phyloP scores from a whole-genome alignment of 2,888 invertebrate genomes.

The Pogonocherus hispidulus region DNA sequence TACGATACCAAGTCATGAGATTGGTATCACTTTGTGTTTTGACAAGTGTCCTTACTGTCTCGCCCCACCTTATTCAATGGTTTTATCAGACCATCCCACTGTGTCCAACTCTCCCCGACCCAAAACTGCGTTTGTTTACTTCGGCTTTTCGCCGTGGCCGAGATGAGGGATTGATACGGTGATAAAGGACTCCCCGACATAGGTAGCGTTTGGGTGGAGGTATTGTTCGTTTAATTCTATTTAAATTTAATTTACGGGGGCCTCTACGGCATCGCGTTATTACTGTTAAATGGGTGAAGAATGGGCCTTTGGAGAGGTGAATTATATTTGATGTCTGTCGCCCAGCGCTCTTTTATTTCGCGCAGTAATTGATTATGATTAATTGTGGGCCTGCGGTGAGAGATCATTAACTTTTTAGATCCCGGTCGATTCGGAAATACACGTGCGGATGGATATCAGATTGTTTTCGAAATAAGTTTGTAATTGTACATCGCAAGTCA shows the following conservation, averaged over 20 bases:
- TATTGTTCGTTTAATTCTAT: not conserved
- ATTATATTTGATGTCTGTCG: not conserved
- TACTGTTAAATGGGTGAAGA: not conserved
- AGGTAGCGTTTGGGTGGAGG: not conserved
- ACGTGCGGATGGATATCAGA: no score
- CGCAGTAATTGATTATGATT: not conserved
- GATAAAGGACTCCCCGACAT: not conserved
- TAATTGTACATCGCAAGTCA: no score
- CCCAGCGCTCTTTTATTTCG: not conserved
- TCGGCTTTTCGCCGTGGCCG: not conserved
- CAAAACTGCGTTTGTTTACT: not conserved
- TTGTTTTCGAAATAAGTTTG: no score
- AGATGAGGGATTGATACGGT: not conserved
- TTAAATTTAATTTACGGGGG: not conserved
- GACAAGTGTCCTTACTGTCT: no score
- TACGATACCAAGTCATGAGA: no score
- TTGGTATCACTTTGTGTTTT: no score
- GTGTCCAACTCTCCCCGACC: no score
- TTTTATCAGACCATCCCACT: no score
- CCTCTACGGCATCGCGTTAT: not conserved
- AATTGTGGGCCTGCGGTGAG: not conserved
- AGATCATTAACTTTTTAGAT: not conserved
- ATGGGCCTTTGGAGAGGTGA: not conserved
- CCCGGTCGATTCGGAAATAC: no score
- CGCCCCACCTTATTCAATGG: no score